Conservation (phyloP, 2,888 invertebrate species). For the Plusia festucae region DNA sequence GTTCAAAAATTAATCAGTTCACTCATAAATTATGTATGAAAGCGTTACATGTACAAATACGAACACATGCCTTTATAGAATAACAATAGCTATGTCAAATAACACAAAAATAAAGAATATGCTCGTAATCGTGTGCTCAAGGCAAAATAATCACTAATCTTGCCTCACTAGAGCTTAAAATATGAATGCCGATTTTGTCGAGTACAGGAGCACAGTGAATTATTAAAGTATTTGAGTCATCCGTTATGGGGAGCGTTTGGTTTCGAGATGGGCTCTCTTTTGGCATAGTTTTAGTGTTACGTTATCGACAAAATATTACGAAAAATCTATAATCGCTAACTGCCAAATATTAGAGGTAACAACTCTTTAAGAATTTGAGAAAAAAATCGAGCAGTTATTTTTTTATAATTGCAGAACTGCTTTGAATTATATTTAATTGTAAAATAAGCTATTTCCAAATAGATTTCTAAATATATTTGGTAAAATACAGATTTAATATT, state of each 20-base stretch:
- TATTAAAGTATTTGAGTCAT: conserved; percentile 80
- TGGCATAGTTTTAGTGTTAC: conserved; percentile 33
- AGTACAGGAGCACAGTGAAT: conserved; percentile 66
- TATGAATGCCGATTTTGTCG: conserved; percentile 65
- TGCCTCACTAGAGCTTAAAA: conserved; percentile 63
- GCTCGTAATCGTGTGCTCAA: conserved; percentile 48
- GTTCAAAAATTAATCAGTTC: conserved; percentile 49
- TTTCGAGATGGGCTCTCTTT: conserved; percentile 46
- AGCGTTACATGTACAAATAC: conserved; percentile 47
- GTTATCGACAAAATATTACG: not conserved
- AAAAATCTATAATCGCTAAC: not conserved
- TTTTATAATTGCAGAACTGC: too few species aligned
- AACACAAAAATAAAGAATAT: conserved; percentile 53
- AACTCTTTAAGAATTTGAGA: too few species aligned
- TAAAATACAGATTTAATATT: too few species aligned
- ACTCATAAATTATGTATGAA: conserved; percentile 50
- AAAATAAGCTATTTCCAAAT: too few species aligned
- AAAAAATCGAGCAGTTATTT: too few species aligned
- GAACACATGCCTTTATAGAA: conserved; percentile 51
- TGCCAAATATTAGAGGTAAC: not conserved
- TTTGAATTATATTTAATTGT: too few species aligned
- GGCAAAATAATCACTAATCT: conserved; percentile 66
- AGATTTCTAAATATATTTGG: too few species aligned
- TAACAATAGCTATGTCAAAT: conserved; percentile 61
- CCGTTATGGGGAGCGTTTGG: conserved; percentile 67